Evolutionary conservation across 2,888 invertebrate species (phyloP).

Genomic region (Andrena haemorrhoa): DNA sequence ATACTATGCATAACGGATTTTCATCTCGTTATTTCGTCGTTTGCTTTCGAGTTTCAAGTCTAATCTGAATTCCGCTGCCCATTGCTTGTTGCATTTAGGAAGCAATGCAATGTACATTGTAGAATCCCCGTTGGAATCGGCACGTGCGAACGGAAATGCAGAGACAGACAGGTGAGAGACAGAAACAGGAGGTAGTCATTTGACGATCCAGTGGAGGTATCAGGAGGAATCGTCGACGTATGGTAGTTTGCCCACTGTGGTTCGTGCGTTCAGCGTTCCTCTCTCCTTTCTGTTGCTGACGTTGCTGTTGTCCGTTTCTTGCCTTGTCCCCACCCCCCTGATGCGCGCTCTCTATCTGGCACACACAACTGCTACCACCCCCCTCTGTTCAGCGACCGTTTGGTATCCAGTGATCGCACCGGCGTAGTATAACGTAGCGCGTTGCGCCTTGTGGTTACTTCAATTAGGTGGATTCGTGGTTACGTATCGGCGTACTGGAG

Average conservation of each 20-base stretch:
- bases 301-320: constrained; percentile 15
- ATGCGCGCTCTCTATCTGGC: too few relatives aligned
- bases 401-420: constrained; percentile 50
- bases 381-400: constrained; percentile 4
- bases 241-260: constrained; percentile 64
- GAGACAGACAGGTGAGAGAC: constrained; percentile 73
- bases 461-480: constrained; percentile 83
- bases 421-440: constrained; percentile 70
- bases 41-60: too few relatives aligned
- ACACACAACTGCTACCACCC: too few relatives aligned
- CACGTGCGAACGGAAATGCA: constrained; percentile 81
- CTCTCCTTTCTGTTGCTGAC: constrained; percentile 5
- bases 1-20: constrained; percentile 57
- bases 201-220: constrained; percentile 77
- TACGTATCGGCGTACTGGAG: constrained; percentile 67
- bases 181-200: constrained; percentile 81
- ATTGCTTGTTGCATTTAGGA: background rate
- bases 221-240: constrained; percentile 68
- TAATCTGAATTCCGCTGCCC: background rate
- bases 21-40: background rate
- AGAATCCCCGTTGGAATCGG: constrained; percentile 57
- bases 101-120: background rate
- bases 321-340: background rate
- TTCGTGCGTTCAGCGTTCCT: constrained; percentile 36
- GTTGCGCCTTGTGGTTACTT: constrained; percentile 83